Evolutionary conservation across 2,797 vertebrate species (phyloP), one percentile per base, ranked within the genome.

Genomic region (Sciaenops ocellatus): DNA sequence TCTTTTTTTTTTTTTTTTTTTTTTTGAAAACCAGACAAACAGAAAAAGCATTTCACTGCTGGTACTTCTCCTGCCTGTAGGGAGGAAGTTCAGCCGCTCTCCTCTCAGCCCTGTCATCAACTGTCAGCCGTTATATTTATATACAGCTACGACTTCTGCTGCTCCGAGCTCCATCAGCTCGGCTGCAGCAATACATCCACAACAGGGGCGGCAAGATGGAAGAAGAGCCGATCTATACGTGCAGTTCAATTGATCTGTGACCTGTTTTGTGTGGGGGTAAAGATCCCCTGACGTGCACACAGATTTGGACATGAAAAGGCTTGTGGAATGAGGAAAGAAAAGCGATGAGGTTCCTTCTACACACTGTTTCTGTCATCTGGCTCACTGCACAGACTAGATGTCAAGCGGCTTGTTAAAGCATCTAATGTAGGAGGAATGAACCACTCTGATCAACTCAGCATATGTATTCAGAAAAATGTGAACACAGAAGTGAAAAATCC

Each of bases 141-240:
- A 59, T 63, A 54, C 60, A 42, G 70, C 74, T 17, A 38, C 7
- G 41, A 76, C 70, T 74, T 63, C 47, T 54, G 74, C 66, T 71
- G 76, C 88, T 74, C 17, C 0, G 54, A 86, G 76, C 64, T 18
- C 75, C 47, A 20, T 70, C 82, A 22, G 71, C 64, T 69, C 54
- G 2, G 68, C 84, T 72, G 85, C 90, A 82, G 85, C 66, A 86
- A 80, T 76, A 85, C 55, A 38, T 89, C 73, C 71, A 80, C 67
- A 57, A 60, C 82, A 30, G 84, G 34, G 76, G 61, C 75, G 69
- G 59, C 75, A 20, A 83, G 78, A 83, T 69, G 65, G 78, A 78
- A 77, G 72, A 73, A 76, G 72, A 70, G 74, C 18, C 41, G n/a
- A 84, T 90, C 83, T 72, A 72, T 79, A 81, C 0, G 28, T 55